Evolutionary conservation across 2,113 vertebrate species (phyloP), one percentile per base, ranked within the genome.

Genomic region (Sinocyclocheilus rhinocerous): DNA sequence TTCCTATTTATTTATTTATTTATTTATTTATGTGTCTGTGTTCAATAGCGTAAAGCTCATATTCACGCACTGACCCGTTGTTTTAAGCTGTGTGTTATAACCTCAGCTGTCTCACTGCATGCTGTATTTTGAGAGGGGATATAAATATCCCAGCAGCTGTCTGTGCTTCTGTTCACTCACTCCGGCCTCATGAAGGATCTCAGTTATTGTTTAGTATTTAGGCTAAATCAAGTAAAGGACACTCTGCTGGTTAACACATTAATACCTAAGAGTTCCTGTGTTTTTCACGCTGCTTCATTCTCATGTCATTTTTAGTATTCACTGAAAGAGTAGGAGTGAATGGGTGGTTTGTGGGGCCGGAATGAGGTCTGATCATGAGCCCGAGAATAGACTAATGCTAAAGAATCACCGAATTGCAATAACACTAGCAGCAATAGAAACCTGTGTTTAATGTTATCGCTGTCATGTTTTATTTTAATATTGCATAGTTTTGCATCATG

Each of bases 61-160:
- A 42, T 42, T 42, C 42, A 42, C 36, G 42, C 42, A 42, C 7
- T 42, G 42, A 42, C 7, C 42, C 42, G 7, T 42, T 42, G 42
- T 42, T 42, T 45, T 2, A 45, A 2, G 42, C 42, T 45, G 42
- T 45, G 42, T 45, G 6, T 39, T 39, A 39, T 39, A 39, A 39
- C 5, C 39, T 5, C 78, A 65, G n/a, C 59, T 48, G 55, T 80
- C 33, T 39, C 11, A 16, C 7, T 80, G 12, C 15, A 16, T 75
- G 22, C 39, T 2, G 45, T 76, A 76, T 76, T 63, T 24, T 39
- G 59, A 76, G 79, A 81, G 61, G 59, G 10, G 79, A 26, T 79
- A 42, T n/a, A 75, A 83, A 39, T 82, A 81, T 22, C 85, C 45
- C 55, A 13, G 33, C 57, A 75, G 70, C 80, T 84, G 70, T 18